phyloP scores from a whole-genome alignment of 1,140 invertebrate genomes.

The Nilaparvata lugens region DNA sequence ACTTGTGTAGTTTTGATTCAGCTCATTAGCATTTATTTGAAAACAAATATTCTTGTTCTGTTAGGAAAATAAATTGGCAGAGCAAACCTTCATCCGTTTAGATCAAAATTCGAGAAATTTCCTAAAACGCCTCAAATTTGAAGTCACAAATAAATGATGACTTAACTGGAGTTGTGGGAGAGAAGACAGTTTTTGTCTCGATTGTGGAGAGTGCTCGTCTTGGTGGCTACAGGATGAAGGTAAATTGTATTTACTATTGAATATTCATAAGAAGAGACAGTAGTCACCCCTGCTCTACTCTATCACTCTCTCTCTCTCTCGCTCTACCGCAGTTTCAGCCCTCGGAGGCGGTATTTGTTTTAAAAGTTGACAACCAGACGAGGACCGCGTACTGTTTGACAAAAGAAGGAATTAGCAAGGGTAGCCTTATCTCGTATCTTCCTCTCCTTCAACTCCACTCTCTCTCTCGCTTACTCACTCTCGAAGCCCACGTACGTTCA shows the following conservation, averaged over 20 bases:
- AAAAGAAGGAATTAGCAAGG: slow-evolving; percentile 6
- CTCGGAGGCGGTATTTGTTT: neutral
- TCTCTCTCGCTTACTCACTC: neutral
- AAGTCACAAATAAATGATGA: slow-evolving; percentile 2
- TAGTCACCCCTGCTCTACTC: neutral
- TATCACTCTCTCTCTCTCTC: neutral
- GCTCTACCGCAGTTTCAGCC: neutral
- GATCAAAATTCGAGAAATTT: no score
- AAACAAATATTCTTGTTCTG: no score
- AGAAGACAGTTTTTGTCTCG: neutral
- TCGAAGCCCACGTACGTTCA: neutral
- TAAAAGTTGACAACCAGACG: neutral
- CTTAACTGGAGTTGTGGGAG: neutral
- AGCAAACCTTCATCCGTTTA: no score
- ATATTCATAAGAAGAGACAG: slow-evolving; percentile 1
- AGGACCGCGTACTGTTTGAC: neutral
- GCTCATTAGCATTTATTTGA: no score
- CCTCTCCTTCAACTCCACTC: neutral
- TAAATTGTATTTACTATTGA: slow-evolving; percentile 5
- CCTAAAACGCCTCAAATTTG: neutral
- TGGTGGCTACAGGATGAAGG: slow-evolving; percentile 3
- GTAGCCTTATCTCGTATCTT: neutral
- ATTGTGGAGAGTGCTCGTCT: neutral
- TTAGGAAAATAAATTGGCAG: no score
- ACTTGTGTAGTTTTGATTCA: no score